A percentile compares a stretch with the other conserved stretches of the same genome.
Evolutionary conservation across 2,888 invertebrate genomes (phyloP).

Genomic region (Saturnia pavonia): DNA sequence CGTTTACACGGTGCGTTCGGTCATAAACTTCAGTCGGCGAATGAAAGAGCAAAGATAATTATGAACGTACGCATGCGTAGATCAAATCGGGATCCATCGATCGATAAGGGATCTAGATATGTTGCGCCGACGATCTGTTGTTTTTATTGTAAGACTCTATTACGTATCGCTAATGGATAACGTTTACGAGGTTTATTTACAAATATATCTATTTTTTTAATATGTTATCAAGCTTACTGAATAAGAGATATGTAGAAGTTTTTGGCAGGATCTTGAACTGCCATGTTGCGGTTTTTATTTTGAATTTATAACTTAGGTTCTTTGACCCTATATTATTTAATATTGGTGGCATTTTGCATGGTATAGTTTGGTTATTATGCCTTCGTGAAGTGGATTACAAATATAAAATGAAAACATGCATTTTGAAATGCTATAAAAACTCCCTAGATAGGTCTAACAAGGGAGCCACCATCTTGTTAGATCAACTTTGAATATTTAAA

Average conservation of each 20-base stretch:
- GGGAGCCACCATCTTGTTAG: too few relatives aligned
- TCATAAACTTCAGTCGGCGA: slow-evolving; percentile 74
- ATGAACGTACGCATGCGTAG: slow-evolving; percentile 77
- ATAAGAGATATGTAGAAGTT: background rate
- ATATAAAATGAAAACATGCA: too few relatives aligned
- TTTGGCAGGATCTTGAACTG: too few relatives aligned
- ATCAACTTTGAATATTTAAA: too few relatives aligned
- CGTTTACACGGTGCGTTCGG: slow-evolving; percentile 69
- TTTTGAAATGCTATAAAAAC: too few relatives aligned
- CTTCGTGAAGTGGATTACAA: too few relatives aligned
- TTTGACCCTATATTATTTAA: too few relatives aligned
- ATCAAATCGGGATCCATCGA: slow-evolving; percentile 76
- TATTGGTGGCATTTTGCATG: too few relatives aligned
- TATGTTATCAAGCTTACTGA: background rate
- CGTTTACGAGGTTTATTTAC: slow-evolving; percentile 13
- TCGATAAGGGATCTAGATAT: slow-evolving; percentile 73
- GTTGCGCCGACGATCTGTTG: slow-evolving; percentile 22
- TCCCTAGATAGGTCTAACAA: too few relatives aligned
- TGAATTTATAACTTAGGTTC: too few relatives aligned
- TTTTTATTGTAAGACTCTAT: slow-evolving; percentile 23
- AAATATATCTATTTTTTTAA: background rate
- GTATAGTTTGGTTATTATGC: too few relatives aligned
- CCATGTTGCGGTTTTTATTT: too few relatives aligned
- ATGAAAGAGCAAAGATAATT: slow-evolving; percentile 78
- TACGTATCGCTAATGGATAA: slow-evolving; percentile 22